A percentile compares a stretch with the other conserved stretches of the same genome.
Evolutionary conservation across 2,888 invertebrate species (phyloP).

Genomic region (Drosophila emarginata): DNA sequence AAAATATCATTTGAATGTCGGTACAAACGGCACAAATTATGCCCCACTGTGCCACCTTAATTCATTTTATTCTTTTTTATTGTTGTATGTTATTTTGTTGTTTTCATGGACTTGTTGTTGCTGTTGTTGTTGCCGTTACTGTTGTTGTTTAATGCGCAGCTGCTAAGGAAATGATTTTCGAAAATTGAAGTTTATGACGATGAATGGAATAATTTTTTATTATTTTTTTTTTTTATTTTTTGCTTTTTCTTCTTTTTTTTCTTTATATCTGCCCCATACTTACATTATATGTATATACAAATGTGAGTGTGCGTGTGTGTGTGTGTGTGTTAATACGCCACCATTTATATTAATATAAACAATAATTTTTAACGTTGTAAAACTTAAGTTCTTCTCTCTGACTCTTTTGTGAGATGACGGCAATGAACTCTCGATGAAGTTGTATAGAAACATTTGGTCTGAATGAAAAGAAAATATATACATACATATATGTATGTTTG

Average conservation of each 20-base stretch:
- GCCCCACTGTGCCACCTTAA: conserved; percentile 63
- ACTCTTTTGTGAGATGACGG: not conserved
- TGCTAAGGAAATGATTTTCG: conserved; percentile 81
- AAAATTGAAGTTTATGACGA: conserved; percentile 81
- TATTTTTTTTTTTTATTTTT: conserved; percentile 23
- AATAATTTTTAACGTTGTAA: conserved; percentile 61
- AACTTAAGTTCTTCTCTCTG: conserved; percentile 61
- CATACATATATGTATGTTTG: not conserved
- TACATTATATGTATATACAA: conserved; percentile 3
- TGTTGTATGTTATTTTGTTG: conserved; percentile 25
- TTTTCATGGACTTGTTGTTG: conserved; percentile 6
- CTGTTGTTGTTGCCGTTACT: conserved; percentile 31
- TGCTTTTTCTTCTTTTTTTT: conserved; percentile 36
- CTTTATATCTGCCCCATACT: conserved; percentile 36
- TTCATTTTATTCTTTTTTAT: conserved; percentile 60
- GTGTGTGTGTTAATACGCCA: conserved; percentile 54
- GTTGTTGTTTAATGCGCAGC: conserved; percentile 66
- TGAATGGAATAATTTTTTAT: conserved; percentile 73
- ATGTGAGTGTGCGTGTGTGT: conserved; percentile 18
- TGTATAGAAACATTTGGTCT: not conserved
- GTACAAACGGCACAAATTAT: conserved; percentile 28
- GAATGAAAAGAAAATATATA: not conserved
- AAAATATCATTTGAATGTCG: conserved; percentile 26
- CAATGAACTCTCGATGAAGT: conserved; percentile 57
- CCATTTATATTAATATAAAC: conserved; percentile 76